A percentile compares a stretch with the other conserved stretches of the same genome.
Conservation (phyloP, 2,113 vertebrate species). For the Chaetorhynchus papuensis region DNA sequence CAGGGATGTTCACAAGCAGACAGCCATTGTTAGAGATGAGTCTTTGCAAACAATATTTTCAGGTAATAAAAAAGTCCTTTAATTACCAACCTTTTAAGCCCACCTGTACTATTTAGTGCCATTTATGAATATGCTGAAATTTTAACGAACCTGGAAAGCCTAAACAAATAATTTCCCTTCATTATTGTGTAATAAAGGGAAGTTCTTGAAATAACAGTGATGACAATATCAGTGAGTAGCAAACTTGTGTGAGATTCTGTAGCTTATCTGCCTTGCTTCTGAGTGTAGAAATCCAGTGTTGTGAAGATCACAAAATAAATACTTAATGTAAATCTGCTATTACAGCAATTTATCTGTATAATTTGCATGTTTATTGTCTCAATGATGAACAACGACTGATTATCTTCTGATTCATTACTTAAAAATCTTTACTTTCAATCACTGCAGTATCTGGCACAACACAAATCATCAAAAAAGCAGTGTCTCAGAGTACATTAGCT, state of each 20-base stretch:
- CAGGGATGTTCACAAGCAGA: constrained; percentile 92
- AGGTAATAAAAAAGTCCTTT: constrained; percentile 71
- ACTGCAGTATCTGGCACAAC: neutral
- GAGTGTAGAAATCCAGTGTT: neutral
- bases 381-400: neutral
- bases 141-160: neutral
- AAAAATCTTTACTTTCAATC: neutral
- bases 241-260: neutral
- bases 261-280: neutral
- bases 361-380: neutral
- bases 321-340: neutral
- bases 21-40: constrained; percentile 89
- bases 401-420: neutral
- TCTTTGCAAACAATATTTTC: constrained; percentile 88
- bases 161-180: neutral
- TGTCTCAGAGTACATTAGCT: neutral
- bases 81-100: neutral
- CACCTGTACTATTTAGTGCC: neutral
- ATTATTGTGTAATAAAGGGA: neutral
- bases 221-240: neutral
- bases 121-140: neutral
- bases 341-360: neutral
- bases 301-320: neutral
- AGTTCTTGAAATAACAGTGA: neutral
- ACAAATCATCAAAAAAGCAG: neutral